Percentiles rank a stretch among this genome's conserved stretches.
Evolutionary conservation across 2,113 vertebrate species (phyloP).

Genomic region (Psophia crepitans): DNA sequence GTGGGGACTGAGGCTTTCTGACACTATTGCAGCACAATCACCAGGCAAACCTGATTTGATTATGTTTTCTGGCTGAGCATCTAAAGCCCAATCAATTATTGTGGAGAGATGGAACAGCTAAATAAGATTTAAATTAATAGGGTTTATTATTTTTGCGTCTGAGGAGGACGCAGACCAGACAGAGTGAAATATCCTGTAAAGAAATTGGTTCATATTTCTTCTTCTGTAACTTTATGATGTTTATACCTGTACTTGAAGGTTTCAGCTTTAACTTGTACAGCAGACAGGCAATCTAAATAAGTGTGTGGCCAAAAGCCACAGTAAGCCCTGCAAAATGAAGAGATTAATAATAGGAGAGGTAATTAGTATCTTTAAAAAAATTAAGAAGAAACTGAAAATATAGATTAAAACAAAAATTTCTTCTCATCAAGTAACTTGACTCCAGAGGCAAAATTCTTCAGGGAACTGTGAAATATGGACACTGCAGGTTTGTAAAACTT

Average conservation of each 20-base stretch:
- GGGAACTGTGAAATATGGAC: background rate
- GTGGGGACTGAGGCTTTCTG: background rate
- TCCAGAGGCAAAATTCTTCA: background rate
- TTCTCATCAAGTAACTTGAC: background rate
- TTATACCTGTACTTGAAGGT: background rate
- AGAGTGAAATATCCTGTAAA: background rate
- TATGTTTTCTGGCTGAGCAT: background rate
- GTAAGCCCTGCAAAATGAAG: background rate
- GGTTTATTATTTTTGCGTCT: conserved; percentile 33
- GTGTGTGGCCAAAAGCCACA: background rate
- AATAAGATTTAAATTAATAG: conserved; percentile 42
- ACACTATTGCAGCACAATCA: background rate
- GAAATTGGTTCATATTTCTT: background rate
- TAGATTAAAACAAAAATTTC: background rate
- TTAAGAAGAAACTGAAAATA: background rate
- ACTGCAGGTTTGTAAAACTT: background rate
- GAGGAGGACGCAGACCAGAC: background rate
- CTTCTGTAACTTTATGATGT: background rate
- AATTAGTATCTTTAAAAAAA: background rate
- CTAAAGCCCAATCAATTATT: conserved; percentile 10
- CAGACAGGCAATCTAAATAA: background rate
- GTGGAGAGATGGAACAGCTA: background rate
- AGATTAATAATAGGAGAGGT: background rate
- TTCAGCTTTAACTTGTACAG: background rate
- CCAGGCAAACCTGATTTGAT: background rate